These are phyloP conservation scores for Mimas tiliae DNA, from an alignment of 2,888 invertebrate species.

Conservation along the genomic window DNA sequence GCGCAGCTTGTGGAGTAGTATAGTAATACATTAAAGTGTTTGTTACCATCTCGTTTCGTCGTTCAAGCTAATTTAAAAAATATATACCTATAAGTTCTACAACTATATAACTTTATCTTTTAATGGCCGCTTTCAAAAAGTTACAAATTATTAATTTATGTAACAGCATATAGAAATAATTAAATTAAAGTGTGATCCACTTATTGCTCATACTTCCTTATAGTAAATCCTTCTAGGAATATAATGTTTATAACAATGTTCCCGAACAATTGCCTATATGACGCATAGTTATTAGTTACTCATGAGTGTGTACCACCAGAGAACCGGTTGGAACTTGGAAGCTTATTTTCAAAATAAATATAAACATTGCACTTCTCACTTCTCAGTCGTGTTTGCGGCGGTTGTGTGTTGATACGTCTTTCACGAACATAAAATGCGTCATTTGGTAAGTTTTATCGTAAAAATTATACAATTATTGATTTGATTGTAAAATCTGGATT, in stretches of 20 bases:
- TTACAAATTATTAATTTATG: too few relatives aligned
- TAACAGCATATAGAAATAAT: too few relatives aligned
- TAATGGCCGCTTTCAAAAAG: too few relatives aligned
- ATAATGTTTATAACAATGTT: not conserved
- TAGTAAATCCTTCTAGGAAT: not conserved
- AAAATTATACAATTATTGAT: not conserved
- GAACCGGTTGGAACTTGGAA: not conserved
- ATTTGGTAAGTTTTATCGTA: slow-evolving; percentile 10
- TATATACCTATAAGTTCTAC: too few relatives aligned
- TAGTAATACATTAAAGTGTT: too few relatives aligned
- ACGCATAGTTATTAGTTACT: not conserved
- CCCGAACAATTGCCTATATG: slow-evolving; percentile 5
- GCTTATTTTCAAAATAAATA: slow-evolving; percentile 3
- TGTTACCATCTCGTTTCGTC: too few relatives aligned
- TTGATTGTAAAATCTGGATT: not conserved
- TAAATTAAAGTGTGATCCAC: not conserved
- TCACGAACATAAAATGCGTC: not conserved
- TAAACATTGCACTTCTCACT: not conserved
- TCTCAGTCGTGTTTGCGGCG: not conserved
- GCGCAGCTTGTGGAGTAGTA: too few relatives aligned
- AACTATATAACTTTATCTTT: too few relatives aligned
- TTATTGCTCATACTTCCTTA: not conserved
- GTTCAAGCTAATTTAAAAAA: too few relatives aligned
- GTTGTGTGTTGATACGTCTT: not conserved
- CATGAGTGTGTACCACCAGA: not conserved